phyloP scores from a whole-genome alignment of 2,797 vertebrate genomes.

The Aythya fuligula region DNA sequence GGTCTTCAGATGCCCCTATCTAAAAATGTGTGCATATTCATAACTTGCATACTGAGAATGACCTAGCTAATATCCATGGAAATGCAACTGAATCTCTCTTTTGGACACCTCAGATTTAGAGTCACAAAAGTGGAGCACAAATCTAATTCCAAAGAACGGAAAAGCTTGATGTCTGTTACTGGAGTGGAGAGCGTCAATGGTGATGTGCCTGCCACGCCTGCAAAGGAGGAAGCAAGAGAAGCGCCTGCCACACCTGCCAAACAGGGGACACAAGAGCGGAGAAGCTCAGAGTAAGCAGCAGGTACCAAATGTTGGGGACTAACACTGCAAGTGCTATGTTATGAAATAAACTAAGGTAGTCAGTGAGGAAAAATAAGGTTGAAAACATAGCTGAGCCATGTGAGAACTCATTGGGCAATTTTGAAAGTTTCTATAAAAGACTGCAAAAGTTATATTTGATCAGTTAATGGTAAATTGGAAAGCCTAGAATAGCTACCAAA shows the following conservation, averaged over 20 bases:
- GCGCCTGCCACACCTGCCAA: conserved; percentile 74
- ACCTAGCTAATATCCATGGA: neutral
- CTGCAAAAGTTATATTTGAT: neutral
- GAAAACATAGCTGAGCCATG: neutral
- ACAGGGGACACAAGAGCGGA: conserved; percentile 61
- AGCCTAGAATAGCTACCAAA: neutral
- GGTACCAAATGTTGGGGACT: conserved; percentile 25
- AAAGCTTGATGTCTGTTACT: conserved; percentile 80
- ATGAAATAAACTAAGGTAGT: neutral
- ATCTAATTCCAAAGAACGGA: conserved; percentile 80
- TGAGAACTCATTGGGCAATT: neutral
- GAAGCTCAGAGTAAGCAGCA: conserved; percentile 78
- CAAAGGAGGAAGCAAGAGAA: conserved; percentile 56
- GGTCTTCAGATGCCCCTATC: neutral
- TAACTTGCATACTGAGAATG: neutral
- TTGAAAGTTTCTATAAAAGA: neutral
- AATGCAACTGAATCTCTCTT: neutral
- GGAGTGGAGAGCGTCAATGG: conserved; percentile 78
- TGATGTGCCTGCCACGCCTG: conserved; percentile 77
- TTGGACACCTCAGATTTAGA: conserved; percentile 84
- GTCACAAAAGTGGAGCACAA: conserved; percentile 94
- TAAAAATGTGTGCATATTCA: neutral
- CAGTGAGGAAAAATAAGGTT: neutral
- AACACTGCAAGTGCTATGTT: neutral
- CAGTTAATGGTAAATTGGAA: neutral